Percentiles rank a stretch among this genome's conserved stretches.
Conservation (phyloP, 2,113 vertebrate species). For the Dissostichus mawsoni region DNA sequence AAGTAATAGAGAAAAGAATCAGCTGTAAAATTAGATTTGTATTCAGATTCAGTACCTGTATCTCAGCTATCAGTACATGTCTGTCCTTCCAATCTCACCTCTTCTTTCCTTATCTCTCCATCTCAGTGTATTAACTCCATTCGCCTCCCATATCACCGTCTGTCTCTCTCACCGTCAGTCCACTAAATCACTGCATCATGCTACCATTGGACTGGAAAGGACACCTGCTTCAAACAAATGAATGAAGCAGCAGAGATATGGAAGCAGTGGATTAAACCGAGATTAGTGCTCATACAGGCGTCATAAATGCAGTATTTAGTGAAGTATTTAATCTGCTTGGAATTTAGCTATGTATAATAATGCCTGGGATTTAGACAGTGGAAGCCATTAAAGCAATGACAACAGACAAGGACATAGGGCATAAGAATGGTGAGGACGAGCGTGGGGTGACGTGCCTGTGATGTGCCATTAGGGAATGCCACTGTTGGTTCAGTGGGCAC, state of each 20-base stretch:
- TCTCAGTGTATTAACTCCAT: conserved; percentile 72
- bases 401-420: conserved; percentile 55
- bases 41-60: conserved; percentile 36
- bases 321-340: conserved; percentile 30
- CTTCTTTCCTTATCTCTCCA: conserved; percentile 61
- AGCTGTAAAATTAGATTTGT: conserved; percentile 39
- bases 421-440: conserved; percentile 20
- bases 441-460: conserved; percentile 46
- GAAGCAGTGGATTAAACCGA: conserved; percentile 45
- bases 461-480: conserved; percentile 78
- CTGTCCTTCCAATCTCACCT: conserved; percentile 30
- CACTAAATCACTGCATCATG: conserved; percentile 57
- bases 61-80: conserved; percentile 33
- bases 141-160: conserved; percentile 67
- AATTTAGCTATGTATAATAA: conserved; percentile 9
- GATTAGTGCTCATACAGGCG: conserved; percentile 36
- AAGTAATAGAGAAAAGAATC: conserved; percentile 33
- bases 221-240: conserved; percentile 45
- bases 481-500: conserved; percentile 73
- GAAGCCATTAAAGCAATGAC: conserved; percentile 46
- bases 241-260: conserved; percentile 40
- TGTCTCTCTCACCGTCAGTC: conserved; percentile 66
- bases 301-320: conserved; percentile 17
- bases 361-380: conserved; percentile 28
- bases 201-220: conserved; percentile 58